Conservation (phyloP, 1,140 invertebrate species). For the Rhopalosiphum padi region DNA sequence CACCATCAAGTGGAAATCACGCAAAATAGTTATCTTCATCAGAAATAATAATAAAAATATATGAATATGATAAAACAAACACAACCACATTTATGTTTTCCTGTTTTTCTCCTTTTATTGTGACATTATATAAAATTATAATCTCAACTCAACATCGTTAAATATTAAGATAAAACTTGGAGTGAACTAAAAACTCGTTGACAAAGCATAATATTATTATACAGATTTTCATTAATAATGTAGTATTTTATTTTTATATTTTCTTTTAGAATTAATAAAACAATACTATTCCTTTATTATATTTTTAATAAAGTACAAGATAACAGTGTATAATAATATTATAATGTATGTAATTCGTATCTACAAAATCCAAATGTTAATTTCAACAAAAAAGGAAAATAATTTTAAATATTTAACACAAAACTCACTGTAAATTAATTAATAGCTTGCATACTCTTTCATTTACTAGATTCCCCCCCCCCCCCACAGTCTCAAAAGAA, state of each 20-base stretch:
- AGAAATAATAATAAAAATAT: background rate
- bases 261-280: background rate
- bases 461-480: too few relatives aligned
- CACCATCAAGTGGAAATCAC: background rate
- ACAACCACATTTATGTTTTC: background rate
- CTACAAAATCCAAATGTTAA: background rate
- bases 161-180: constrained; percentile 1
- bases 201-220: constrained; percentile 9
- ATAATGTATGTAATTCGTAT: background rate
- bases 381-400: background rate
- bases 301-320: background rate
- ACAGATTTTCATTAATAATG: background rate
- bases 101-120: background rate
- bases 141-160: background rate
- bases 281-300: background rate
- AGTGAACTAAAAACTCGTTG: background rate
- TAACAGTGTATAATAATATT: background rate
- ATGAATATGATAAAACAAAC: background rate
- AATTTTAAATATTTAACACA: background rate
- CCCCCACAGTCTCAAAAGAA: background rate
- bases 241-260: background rate
- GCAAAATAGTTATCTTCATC: background rate
- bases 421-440: background rate
- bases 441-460: background rate
- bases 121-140: constrained; percentile 8